Evolutionary conservation across 2,797 vertebrate species (phyloP).

Genomic region (Bradypodion pumilum): DNA sequence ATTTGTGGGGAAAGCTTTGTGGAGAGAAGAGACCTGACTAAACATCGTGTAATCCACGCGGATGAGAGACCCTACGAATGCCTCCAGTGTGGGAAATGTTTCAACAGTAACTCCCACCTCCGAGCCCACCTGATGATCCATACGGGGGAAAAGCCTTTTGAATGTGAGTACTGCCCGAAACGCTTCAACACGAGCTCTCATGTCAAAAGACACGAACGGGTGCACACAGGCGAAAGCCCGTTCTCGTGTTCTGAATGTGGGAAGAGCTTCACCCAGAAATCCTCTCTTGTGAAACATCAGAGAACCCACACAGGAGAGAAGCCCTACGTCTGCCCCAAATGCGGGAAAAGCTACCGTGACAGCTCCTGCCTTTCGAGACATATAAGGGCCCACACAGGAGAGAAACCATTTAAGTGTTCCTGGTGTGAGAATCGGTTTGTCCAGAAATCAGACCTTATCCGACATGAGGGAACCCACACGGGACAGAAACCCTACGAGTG

Average conservation of each 20-base stretch:
- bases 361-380: slow-evolving; percentile 3
- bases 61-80: neutral
- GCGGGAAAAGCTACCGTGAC: neutral
- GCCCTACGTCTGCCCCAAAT: neutral
- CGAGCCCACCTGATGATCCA: neutral
- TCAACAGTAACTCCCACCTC: neutral
- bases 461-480: neutral
- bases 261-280: slow-evolving; percentile 1
- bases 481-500: neutral
- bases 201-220: neutral
- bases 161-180: neutral
- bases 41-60: neutral
- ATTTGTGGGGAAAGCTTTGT: neutral
- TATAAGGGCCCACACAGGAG: neutral
- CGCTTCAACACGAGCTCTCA: neutral
- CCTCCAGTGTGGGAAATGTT: neutral
- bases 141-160: neutral
- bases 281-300: neutral
- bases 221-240: neutral
- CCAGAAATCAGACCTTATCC: neutral
- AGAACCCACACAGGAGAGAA: slow-evolving; percentile 1
- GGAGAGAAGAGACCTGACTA: neutral
- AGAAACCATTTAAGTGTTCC: neutral
- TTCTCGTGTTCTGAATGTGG: neutral
- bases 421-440: neutral